Evolutionary conservation across 2,888 invertebrate species (phyloP).

Genomic region (Heliconius ethilla): DNA sequence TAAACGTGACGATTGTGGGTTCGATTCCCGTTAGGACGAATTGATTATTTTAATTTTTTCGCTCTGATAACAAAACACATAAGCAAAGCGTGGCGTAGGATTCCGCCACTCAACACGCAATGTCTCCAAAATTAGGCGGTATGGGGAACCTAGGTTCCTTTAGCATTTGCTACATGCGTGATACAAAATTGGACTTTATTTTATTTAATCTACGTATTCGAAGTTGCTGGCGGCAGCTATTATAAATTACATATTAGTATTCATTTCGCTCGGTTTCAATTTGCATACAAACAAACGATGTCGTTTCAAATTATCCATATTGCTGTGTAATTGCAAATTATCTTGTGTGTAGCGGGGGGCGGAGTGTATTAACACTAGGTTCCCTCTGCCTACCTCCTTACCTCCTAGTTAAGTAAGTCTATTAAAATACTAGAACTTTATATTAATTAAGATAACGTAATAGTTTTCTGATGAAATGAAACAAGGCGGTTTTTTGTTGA

Average conservation of each 20-base stretch:
- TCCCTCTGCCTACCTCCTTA: too few species aligned
- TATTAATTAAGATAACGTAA: too few species aligned
- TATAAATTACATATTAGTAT: slow-evolving; percentile 5
- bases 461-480: too few species aligned
- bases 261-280: neutral
- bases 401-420: too few species aligned
- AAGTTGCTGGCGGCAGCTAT: neutral
- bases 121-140: too few species aligned
- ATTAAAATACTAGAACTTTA: too few species aligned
- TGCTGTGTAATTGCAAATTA: neutral
- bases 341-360: neutral
- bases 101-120: neutral
- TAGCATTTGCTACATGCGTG: neutral
- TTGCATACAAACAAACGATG: slow-evolving; percentile 1
- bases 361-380: too few species aligned
- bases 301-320: neutral
- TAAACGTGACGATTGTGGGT: neutral
- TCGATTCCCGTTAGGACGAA: neutral
- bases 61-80: too few species aligned
- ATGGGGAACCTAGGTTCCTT: too few species aligned
- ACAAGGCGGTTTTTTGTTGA: too few species aligned
- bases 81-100: neutral
- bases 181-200: neutral
- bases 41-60: neutral
- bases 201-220: neutral